phyloP scores from a whole-genome alignment of 2,113 vertebrate genomes.

The Herpetotheres cachinnans region DNA sequence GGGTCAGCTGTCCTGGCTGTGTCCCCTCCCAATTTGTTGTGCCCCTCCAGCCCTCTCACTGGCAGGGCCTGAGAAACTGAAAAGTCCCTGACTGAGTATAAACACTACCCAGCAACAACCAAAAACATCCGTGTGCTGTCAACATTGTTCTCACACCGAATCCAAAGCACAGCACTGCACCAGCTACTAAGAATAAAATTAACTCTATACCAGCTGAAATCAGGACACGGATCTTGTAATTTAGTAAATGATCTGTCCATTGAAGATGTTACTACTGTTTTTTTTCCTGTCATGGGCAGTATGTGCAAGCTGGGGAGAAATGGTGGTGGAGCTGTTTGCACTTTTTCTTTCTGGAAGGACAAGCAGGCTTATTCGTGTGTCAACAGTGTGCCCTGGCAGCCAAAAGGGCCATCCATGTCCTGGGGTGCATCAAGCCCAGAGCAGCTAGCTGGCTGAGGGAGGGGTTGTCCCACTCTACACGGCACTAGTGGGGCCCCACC shows the following conservation, averaged over 20 bases:
- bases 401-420: rapidly evolving
- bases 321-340: not conserved
- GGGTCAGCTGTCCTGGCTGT: too few species aligned
- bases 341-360: not conserved
- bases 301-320: not conserved
- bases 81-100: too few species aligned
- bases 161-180: too few species aligned
- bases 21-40: too few species aligned
- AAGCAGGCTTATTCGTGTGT: not conserved
- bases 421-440: not conserved
- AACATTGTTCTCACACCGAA: too few species aligned
- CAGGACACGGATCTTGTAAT: not conserved
- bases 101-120: too few species aligned
- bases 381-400: rapidly evolving
- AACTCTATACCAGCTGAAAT: too few species aligned
- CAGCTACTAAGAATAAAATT: too few species aligned
- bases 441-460: rapidly evolving
- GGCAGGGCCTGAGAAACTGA: too few species aligned
- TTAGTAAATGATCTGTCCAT: not conserved
- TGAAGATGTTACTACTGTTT: not conserved
- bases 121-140: too few species aligned
- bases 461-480: not conserved
- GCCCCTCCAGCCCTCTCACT: too few species aligned
- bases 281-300: not conserved
- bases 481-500: not conserved